Base-by-base conservation (phyloP, 1,140 invertebrate species). In the Spodoptera frugiperda region DNA sequence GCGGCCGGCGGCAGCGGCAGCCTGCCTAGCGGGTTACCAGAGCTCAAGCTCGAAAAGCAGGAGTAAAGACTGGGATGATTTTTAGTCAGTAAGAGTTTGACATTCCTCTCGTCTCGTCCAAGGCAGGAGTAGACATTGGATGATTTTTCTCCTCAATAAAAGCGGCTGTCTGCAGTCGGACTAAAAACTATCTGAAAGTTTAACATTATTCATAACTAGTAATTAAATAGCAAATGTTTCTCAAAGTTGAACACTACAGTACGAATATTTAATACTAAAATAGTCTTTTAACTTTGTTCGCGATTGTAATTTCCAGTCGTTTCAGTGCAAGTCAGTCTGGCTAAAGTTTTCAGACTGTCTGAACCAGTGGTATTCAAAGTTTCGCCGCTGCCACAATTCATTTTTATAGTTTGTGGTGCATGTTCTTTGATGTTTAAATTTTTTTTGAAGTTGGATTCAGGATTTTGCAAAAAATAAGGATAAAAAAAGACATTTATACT, bases 221-320 rank as follows among this genome's bases (percentile, higher is more conserved):
- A 15, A 61, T 61, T 61, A 61, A 61, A 61, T 39, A 61, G 25
- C 57, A 61, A 61, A 61, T 61, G 57, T 9, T 39, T 39, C 57
- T 61, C 25, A 61, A 61, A 39, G 14, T 61, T 61, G 5, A 17
- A 8, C 21, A 33, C 25, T 63, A 10, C 33, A 44, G 33, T 63
- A 12, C 33, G 19, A 39, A 14, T 15, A 61, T 12, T 61, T 63
- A 63, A 63, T 63, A 63, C 44, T 30, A 44, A 63, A 39, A 39
- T 39, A 63, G 59, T 44, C 33, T 63, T 39, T 11, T 4, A 63
- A 63, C 59, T 61, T 39, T 14, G 8, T 17, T 39, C 33, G 33
- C 33, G 33, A 15, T 63, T 63, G 15, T 63, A 44, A 63, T 63
- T 19, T 44, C 59, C 33, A 19, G 9, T 44, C 33, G 15, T 63